These are phyloP conservation scores for Periphyllus acericola DNA, from an alignment of 2,888 invertebrate genomes.

Conservation along the genomic window DNA sequence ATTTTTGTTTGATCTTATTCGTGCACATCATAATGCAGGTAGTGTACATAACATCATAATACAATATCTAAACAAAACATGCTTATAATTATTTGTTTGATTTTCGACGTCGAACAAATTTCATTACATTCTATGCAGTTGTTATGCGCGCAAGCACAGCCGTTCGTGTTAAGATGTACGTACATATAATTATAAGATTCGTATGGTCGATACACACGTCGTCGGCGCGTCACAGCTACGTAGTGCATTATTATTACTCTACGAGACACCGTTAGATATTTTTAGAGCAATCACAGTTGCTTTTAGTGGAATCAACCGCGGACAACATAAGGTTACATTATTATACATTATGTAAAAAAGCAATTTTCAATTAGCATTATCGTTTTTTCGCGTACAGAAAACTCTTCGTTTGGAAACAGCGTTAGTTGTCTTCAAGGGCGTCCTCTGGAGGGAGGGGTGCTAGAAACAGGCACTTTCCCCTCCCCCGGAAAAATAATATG, in stretches of 20 bases:
- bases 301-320: background rate
- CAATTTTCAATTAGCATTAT: background rate
- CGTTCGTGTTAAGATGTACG: background rate
- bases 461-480: too few species aligned
- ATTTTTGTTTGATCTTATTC: slow-evolving; percentile 27
- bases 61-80: slow-evolving; percentile 33
- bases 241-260: background rate
- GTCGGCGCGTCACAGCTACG: background rate
- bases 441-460: too few species aligned
- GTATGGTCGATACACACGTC: background rate
- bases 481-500: too few species aligned
- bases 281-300: background rate
- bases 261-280: background rate
- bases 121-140: background rate
- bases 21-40: slow-evolving; percentile 11
- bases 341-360: background rate
- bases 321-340: background rate
- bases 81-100: background rate
- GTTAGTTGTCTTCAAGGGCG: too few species aligned
- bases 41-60: background rate
- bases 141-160: background rate
- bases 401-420: too few species aligned
- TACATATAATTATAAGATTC: background rate
- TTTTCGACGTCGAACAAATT: background rate
- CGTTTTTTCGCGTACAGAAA: too few species aligned